A percentile compares a stretch with the other conserved stretches of the same genome.
phyloP scores from a whole-genome alignment of 2,113 vertebrate genomes.

The Addax nasomaculatus region DNA sequence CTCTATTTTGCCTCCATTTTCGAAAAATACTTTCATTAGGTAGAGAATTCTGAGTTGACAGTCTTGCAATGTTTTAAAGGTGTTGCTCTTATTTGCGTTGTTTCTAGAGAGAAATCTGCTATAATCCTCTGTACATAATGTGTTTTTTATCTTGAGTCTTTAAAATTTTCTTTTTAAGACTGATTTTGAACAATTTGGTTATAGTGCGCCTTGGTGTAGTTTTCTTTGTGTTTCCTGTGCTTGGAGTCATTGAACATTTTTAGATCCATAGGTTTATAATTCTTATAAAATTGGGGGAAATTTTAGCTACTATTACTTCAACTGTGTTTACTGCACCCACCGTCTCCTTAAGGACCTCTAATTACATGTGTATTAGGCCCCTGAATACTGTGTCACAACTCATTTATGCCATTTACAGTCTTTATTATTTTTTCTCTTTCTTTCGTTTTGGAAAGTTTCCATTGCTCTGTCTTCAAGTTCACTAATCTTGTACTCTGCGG shows the following conservation, averaged over 20 bases:
- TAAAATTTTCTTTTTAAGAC: neutral
- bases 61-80: neutral
- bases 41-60: neutral
- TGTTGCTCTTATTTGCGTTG: neutral
- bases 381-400: neutral
- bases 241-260: neutral
- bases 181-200: neutral
- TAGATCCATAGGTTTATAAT: neutral
- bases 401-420: neutral
- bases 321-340: neutral
- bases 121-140: neutral
- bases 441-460: neutral
- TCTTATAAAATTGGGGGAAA: neutral
- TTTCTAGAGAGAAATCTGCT: neutral
- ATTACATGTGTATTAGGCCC: neutral
- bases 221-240: neutral
- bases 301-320: neutral
- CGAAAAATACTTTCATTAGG: neutral
- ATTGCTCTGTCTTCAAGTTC: neutral
- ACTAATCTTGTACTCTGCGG: rapidly evolving
- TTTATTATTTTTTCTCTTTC: neutral
- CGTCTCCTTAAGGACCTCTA: neutral
- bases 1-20: neutral
- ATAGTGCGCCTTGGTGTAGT: neutral
- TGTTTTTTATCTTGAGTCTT: neutral